A percentile compares a stretch with the other conserved stretches of the same genome.
phyloP scores from a whole-genome alignment of 2,113 vertebrate species.

The Microtus montanus region DNA sequence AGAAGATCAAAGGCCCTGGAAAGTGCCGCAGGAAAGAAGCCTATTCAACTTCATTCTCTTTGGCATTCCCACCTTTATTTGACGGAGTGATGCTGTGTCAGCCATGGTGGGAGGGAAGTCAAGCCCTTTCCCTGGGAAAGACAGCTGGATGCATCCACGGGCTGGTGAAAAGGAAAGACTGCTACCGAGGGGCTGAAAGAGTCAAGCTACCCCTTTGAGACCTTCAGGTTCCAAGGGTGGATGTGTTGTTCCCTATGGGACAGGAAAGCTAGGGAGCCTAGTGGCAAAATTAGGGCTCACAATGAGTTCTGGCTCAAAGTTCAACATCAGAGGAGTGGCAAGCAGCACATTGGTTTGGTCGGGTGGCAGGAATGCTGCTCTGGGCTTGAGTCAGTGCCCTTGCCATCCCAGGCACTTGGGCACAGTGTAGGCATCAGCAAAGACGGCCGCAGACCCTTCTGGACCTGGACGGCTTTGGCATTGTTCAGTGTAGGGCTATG shows the following conservation, averaged over 20 bases:
- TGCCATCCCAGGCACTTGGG: background rate
- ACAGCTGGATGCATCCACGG: accelerated
- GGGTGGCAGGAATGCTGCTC: background rate
- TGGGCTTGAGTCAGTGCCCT: background rate
- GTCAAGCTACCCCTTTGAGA: background rate
- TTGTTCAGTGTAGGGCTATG: background rate
- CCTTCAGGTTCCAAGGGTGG: background rate
- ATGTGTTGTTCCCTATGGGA: background rate
- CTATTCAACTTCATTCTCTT: background rate
- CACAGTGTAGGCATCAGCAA: background rate
- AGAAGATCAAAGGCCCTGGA: background rate
- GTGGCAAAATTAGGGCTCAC: background rate
- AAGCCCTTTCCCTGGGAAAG: background rate
- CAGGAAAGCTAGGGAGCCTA: background rate
- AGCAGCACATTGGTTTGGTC: background rate
- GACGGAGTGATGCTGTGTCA: background rate
- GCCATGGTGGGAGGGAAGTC: background rate
- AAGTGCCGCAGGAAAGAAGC: background rate
- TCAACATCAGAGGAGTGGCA: background rate
- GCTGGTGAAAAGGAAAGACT: background rate
- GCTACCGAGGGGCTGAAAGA: background rate
- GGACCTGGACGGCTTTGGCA: background rate
- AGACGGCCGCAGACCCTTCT: background rate
- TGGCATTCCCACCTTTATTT: background rate
- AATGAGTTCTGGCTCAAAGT: background rate